Evolutionary conservation across 2,113 vertebrate species (phyloP), one percentile per base, ranked within the genome.

Genomic region (Cryptotis parvus): DNA sequence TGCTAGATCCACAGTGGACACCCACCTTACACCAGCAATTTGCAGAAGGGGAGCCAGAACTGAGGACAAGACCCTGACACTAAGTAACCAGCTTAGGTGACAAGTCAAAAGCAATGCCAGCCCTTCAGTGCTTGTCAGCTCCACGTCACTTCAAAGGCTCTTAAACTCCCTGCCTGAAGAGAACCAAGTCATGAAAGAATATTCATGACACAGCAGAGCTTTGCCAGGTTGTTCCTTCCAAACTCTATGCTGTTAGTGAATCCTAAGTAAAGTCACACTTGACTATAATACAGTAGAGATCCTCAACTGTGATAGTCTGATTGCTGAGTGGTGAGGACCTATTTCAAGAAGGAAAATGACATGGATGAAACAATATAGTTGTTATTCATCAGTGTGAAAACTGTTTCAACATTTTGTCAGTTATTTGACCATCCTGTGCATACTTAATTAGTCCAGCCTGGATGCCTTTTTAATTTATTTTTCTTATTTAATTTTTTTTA

Each of bases 111-210:
- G 79, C 29, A 11, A 27, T 22, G 26, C 31, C 22, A 16, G n/a
- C 39, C 61, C 1, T 31, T 33, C 4, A 69, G 65, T 8, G n/a
- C 35, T 55, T 9, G 8, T 63, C 39, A 58, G 43, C 41, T 16
- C 73, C 69, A 72, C 75, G 55, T 49, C 24, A 82, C 45, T 31
- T 63, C 74, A 65, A n/a, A 73, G 49, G 37, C 75, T 87, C 74
- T 79, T 37, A 66, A 84, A 77, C 70, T 65, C 31, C 35, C 37
- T 86, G n/a, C 43, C n/a, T 55, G 79, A 15, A 87, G 52, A 91
- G 52, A 61, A 89, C 2, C 9, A 52, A 74, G n/a, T 73, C 37
- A 33, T 29, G 9, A 55, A 82, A 70, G 18, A 85, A 85, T 66
- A 83, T 33, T 3, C 4, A 22, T 3, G 10, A 9, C 16, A 22